phyloP scores from a whole-genome alignment of 2,797 vertebrate genomes.

The Harpagifer antarcticus region DNA sequence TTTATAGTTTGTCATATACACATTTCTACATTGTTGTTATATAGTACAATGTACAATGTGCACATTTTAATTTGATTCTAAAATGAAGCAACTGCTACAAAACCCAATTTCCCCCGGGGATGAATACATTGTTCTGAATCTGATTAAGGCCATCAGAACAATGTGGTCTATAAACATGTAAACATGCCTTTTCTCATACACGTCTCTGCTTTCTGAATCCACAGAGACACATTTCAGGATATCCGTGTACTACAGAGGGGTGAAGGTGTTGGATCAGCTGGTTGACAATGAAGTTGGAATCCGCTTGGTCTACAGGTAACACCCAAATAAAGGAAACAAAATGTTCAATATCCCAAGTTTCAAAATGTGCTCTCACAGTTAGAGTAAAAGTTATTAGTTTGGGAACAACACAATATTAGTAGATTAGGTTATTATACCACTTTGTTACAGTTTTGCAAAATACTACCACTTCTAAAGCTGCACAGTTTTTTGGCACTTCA shows the following conservation, averaged over 20 bases:
- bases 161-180: neutral
- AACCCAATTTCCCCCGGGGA: no score
- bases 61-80: no score
- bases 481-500: no score
- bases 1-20: no score
- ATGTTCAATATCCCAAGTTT: neutral
- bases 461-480: no score
- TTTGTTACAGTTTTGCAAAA: no score
- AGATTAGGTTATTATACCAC: neutral
- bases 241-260: constrained; percentile 87
- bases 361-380: neutral
- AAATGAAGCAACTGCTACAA: no score
- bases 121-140: no score
- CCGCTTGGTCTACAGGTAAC: constrained; percentile 83
- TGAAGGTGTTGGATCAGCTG: constrained; percentile 75
- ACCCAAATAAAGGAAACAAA: neutral
- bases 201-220: constrained; percentile 22
- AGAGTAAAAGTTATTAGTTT: neutral
- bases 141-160: neutral
- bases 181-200: neutral
- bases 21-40: no score
- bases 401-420: neutral
- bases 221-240: constrained; percentile 85
- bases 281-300: constrained; percentile 83
- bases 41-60: no score